Evolutionary conservation across 23 tunicate genomes (phyloP), one percentile per base, ranked within the genome.

Genomic region (Botrylloides violaceus): DNA sequence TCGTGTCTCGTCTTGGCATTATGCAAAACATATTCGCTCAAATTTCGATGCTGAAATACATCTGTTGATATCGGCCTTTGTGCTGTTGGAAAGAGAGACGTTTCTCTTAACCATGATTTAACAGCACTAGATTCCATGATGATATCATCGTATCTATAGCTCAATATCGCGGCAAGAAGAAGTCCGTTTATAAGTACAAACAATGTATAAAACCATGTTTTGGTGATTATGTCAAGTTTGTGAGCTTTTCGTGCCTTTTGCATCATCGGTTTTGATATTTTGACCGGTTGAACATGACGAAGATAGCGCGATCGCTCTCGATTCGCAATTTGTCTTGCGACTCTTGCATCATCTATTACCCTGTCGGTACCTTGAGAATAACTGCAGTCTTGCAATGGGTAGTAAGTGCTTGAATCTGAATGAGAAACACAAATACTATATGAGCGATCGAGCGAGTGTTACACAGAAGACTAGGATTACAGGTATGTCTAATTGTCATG

Each of bases 231-330:
- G 26, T 38, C 34, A 25, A 73, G 75, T 23, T 71, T 76, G 3
- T 49, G 60, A 65, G 77, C 65, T 61, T 61, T 87, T 39, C 82
- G 81, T 59, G 70, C 71, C 2, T 66, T 47, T 35, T 80, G 74
- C 66, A 70, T 72, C 2, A 24, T 15, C 0, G 43, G 12, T 4
- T 53, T 39, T 32, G 22, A 55, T 38, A 31, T 37, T 18, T 39
- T 36, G 7, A 85, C 85, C 36, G 95, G 86, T 19, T 43, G 32
- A 27, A 87, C 78, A 56, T 80, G 76, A 15, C 95, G 79, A 12
- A 87, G 75, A 56, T 80, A 87, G 18, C 95, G 77, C 2, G 82
- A 75, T 56, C 95, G 62, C 34, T 77, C 59, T 26, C 95, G 58
- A 32, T 87, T 85, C 2, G 71, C 70, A 15, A 87, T 30, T 48